These are phyloP conservation scores for Anoplolepis gracilipes DNA, from an alignment of 1,140 invertebrate species.

Conservation along the genomic window DNA sequence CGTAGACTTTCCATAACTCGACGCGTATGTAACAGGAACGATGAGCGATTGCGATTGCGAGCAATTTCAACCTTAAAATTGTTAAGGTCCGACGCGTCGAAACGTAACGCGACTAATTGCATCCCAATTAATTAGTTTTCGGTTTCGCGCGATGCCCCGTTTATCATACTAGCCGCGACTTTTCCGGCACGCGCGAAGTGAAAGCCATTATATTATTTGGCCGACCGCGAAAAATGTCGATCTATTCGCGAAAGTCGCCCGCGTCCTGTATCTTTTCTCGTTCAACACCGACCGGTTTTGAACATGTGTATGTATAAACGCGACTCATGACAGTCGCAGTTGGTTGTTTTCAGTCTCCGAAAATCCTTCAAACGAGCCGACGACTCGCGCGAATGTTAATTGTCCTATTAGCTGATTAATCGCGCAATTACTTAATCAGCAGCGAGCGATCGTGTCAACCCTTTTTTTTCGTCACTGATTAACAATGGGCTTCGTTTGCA, in stretches of 20 bases:
- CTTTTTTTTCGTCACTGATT: background rate
- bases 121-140: conserved; percentile 55
- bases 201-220: conserved; percentile 85
- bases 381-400: conserved; percentile 19
- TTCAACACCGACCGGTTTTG: conserved; percentile 80
- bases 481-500: background rate
- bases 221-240: conserved; percentile 71
- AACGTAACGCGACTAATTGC: conserved; percentile 57
- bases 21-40: background rate
- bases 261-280: conserved; percentile 79
- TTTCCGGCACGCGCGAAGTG: conserved; percentile 77
- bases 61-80: conserved; percentile 22
- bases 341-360: conserved; percentile 70
- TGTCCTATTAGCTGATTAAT: conserved; percentile 14
- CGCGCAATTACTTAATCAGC: conserved; percentile 21
- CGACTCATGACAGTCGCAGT: conserved; percentile 40
- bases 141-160: conserved; percentile 35
- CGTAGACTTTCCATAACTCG: conserved; percentile 27
- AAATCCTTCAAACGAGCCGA: conserved; percentile 63
- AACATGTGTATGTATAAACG: conserved; percentile 78
- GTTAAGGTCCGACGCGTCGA: conserved; percentile 13
- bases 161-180: conserved; percentile 59
- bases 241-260: conserved; percentile 80
- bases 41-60: conserved; percentile 8
- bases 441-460: background rate